Conservation (phyloP, 2,113 vertebrate species). For the Orcinus orca region DNA sequence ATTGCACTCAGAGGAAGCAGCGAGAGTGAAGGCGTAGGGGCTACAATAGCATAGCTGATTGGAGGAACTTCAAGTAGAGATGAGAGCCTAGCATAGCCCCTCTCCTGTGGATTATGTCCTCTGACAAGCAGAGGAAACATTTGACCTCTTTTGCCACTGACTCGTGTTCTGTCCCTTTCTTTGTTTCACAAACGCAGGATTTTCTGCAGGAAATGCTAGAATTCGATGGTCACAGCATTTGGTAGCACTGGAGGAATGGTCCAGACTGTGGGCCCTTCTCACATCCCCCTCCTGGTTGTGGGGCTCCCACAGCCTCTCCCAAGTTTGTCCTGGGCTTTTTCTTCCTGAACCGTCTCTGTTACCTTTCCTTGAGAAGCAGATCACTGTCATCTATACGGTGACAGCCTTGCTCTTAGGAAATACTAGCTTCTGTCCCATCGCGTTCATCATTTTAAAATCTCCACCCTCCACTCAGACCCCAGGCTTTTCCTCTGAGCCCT, state of each 20-base stretch:
- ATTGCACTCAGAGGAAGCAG: neutral
- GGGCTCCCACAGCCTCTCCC: neutral
- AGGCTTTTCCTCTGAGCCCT: neutral
- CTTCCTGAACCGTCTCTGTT: neutral
- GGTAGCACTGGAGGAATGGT: neutral
- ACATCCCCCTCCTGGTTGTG: neutral
- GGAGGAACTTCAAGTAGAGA: neutral
- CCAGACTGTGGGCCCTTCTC: neutral
- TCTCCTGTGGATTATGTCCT: neutral
- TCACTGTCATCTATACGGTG: neutral
- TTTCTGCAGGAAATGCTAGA: neutral
- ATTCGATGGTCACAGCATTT: neutral
- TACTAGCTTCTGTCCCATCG: neutral
- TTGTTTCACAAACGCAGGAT: neutral
- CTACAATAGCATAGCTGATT: neutral
- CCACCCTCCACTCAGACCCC: neutral
- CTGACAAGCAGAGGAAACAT: neutral
- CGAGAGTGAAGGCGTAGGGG: neutral
- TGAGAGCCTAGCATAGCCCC: neutral
- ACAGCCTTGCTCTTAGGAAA: slow-evolving; percentile 21
- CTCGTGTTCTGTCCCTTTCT: neutral
- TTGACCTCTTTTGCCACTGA: neutral
- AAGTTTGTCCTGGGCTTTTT: neutral
- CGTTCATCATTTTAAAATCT: neutral
- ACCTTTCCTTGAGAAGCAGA: neutral